Conservation (phyloP, 1,140 invertebrate genomes). For the Belonocnema kinseyi region DNA sequence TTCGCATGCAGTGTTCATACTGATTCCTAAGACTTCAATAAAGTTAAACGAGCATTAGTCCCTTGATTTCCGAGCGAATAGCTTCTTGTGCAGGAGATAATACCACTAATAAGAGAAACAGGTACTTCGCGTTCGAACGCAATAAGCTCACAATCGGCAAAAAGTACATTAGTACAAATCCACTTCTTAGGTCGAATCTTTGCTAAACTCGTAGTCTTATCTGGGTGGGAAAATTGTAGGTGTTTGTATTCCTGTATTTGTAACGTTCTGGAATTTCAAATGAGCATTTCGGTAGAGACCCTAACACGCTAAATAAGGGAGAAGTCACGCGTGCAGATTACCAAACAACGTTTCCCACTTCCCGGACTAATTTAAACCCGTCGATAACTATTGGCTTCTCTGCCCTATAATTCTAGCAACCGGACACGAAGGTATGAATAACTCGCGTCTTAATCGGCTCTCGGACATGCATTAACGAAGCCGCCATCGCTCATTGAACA, state of each 20-base stretch:
- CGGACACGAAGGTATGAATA: neutral
- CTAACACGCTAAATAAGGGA: neutral
- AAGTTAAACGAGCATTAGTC: no score
- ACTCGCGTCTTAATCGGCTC: neutral
- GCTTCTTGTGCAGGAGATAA: neutral
- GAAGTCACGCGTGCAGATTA: slow-evolving; percentile 5
- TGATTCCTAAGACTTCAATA: no score
- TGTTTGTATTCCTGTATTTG: neutral
- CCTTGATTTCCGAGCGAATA: neutral
- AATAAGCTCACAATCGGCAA: neutral
- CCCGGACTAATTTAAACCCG: slow-evolving; percentile 4
- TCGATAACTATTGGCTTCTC: slow-evolving; percentile 6
- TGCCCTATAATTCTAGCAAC: slow-evolving; percentile 23
- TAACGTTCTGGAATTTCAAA: neutral
- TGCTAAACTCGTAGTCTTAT: neutral
- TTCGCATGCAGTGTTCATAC: no score
- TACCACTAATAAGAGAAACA: neutral
- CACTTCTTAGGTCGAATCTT: neutral
- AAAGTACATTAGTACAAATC: neutral
- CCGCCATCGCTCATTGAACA: slow-evolving; percentile 12
- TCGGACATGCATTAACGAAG: slow-evolving; percentile 12
- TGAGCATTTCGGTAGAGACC: slow-evolving; percentile 1
- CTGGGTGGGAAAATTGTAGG: slow-evolving; percentile 11
- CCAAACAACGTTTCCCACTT: slow-evolving; percentile 17
- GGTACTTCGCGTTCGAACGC: neutral